These are phyloP conservation scores for Galago senegalensis DNA, from an alignment of 2,797 vertebrate species.

Conservation along the genomic window DNA sequence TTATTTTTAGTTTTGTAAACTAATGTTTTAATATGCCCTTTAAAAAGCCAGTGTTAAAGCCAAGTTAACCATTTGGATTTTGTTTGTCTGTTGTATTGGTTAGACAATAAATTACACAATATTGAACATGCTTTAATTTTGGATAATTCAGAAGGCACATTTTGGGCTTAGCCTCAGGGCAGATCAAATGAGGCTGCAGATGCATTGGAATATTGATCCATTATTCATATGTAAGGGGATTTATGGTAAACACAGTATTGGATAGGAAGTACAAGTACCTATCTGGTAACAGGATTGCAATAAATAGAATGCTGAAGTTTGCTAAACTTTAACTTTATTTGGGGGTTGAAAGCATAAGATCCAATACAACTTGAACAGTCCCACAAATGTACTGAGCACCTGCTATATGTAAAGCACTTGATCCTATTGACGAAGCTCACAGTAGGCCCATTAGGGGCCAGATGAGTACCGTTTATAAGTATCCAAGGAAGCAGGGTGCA, in stretches of 20 bases:
- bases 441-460: neutral
- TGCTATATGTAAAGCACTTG: neutral
- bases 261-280: neutral
- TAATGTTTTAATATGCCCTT: neutral
- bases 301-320: neutral
- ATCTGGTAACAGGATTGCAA: neutral
- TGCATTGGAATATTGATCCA: neutral
- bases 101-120: neutral
- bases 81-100: constrained; percentile 8
- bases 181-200: constrained; percentile 1
- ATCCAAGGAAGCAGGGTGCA: neutral
- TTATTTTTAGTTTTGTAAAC: constrained; percentile 30
- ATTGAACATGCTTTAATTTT: constrained; percentile 21
- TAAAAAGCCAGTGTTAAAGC: neutral
- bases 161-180: neutral
- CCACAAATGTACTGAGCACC: neutral
- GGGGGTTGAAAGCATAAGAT: neutral
- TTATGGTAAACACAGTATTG: neutral
- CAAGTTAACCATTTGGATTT: constrained; percentile 3
- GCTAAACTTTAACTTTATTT: constrained; percentile 15
- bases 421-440: neutral
- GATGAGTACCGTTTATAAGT: neutral
- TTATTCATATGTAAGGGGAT: neutral
- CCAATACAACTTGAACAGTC: neutral
- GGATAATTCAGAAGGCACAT: neutral